phyloP scores from a whole-genome alignment of 2,888 invertebrate species.

The Sussaba pulchella region DNA sequence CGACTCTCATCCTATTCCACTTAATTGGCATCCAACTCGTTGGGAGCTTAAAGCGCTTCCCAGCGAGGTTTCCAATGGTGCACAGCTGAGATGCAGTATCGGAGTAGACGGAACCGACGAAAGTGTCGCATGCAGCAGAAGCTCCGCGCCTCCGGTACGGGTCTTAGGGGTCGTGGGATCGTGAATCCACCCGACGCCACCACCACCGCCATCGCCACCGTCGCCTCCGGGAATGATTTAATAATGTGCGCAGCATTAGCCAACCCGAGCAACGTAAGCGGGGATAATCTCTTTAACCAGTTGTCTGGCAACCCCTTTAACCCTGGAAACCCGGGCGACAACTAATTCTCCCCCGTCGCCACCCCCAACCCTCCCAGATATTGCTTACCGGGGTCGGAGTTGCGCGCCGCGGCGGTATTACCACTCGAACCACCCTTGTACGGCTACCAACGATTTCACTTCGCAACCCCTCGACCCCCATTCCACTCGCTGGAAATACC shows the following conservation, averaged over 20 bases:
- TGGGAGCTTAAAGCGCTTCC: slow-evolving; percentile 54
- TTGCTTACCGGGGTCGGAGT: slow-evolving; percentile 69
- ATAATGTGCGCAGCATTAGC: slow-evolving; percentile 81
- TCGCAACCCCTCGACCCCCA: too few species aligned
- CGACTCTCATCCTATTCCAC: slow-evolving; percentile 64
- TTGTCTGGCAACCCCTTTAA: slow-evolving; percentile 82
- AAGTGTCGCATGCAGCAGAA: slow-evolving; percentile 50
- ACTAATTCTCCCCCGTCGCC: slow-evolving; percentile 75
- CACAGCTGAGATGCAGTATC: slow-evolving; percentile 37
- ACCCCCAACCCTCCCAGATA: slow-evolving; percentile 71
- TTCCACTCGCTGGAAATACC: background rate
- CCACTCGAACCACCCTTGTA: slow-evolving; percentile 32
- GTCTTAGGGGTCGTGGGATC: slow-evolving; percentile 53
- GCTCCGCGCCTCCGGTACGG: slow-evolving; percentile 37
- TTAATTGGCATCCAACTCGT: slow-evolving; percentile 66
- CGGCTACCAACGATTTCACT: background rate
- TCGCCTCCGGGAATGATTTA: slow-evolving; percentile 79
- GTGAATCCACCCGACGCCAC: slow-evolving; percentile 40
- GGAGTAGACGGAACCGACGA: slow-evolving; percentile 30
- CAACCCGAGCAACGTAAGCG: slow-evolving; percentile 78
- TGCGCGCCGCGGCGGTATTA: slow-evolving; percentile 24
- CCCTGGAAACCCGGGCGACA: slow-evolving; percentile 79
- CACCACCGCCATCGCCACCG: slow-evolving; percentile 44
- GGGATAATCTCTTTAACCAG: slow-evolving; percentile 83
- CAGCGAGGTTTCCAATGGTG: slow-evolving; percentile 38